Conservation (phyloP, 2,797 vertebrate genomes). For the Artibeus lituratus region DNA sequence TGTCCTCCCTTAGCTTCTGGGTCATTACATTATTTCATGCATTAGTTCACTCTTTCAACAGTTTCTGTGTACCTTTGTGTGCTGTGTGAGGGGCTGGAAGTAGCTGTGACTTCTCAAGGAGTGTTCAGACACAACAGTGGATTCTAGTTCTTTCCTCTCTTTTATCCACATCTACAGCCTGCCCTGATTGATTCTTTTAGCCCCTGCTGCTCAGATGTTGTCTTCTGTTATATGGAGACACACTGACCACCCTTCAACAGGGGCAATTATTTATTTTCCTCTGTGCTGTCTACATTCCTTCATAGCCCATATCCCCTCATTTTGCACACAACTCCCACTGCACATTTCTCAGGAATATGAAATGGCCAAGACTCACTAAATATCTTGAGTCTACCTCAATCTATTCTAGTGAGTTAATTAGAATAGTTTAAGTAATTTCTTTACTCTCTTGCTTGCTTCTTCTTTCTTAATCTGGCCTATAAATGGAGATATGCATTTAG, state of each 20-base stretch:
- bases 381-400: no score
- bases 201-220: not conserved
- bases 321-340: accelerated
- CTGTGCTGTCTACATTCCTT: not conserved
- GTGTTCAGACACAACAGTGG: accelerated
- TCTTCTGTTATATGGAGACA: not conserved
- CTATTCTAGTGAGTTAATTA: not conserved
- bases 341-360: not conserved
- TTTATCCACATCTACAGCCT: not conserved
- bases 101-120: not conserved
- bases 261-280: not conserved
- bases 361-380: not conserved
- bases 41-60: not conserved
- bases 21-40: not conserved
- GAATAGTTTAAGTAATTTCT: not conserved
- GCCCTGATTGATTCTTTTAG: not conserved
- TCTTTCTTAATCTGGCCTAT: not conserved
- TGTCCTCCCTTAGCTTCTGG: not conserved
- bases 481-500: not conserved
- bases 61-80: not conserved
- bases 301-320: not conserved
- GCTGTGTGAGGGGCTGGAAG: not conserved
- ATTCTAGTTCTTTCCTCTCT: not conserved
- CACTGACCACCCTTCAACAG: not conserved
- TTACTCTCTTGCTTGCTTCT: not conserved